Evolutionary conservation across 1,140 invertebrate genomes (phyloP), one percentile per base, ranked within the genome.

Genomic region (Dreissena rostriformis): DNA sequence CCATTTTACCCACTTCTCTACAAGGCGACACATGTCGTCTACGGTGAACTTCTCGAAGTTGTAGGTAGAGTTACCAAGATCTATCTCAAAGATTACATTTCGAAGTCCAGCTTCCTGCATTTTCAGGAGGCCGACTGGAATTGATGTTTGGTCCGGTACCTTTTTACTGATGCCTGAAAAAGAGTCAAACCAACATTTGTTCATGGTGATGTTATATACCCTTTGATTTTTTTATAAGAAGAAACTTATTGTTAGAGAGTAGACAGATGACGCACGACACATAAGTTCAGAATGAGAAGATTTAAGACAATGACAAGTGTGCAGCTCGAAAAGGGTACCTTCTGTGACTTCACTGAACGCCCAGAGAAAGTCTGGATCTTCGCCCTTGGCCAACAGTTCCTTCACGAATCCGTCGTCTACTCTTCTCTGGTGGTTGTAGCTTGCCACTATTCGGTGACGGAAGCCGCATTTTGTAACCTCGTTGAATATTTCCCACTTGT

Each of bases 391-490:
- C 14, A 65, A 39, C 57, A 76, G 49, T 14, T 76, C 53, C 63
- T 76, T 63, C n/a, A 76, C 63, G 39, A 76, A 76, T 6, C 57
- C 74, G 39, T 76, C 74, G 63, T 61, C 74, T 12, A 76, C 74
- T 12, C 74, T 12, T 15, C 53, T 76, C 28, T 28, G 57, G 53
- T 76, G 74, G 7, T n/a, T 53, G 29, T 63, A 76, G 15, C 53
- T 63, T 26, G 74, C 74, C 19, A 76, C 74, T 19, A 76, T 76
- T 8, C 26, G 57, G 52, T 76, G 24, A 19, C 63, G 57, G 28
- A 76, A 76, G n/a, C 74, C 74, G 52, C 74, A 76, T 39, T 76
- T 76, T 65, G 57, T 76, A 10, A 65, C 57, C 26, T 63, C 74
- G 19, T 76, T 57, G 26, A 57, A 75, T 12, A 75, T 12, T 75